These are phyloP conservation scores for Pseudonaja textilis DNA, from an alignment of 2,113 vertebrate species.

Conservation along the genomic window DNA sequence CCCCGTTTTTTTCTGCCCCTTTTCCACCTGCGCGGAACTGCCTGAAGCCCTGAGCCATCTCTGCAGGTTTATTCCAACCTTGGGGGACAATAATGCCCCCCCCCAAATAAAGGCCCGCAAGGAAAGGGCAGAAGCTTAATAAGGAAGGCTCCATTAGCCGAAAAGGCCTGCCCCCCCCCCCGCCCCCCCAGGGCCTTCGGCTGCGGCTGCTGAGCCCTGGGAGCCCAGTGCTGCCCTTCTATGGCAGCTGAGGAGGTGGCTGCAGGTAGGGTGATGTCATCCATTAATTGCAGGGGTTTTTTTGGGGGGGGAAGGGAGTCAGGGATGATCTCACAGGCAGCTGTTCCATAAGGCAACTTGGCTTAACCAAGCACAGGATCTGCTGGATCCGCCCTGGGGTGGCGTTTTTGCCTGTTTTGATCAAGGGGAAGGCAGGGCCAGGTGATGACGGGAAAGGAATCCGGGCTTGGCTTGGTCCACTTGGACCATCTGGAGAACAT, in stretches of 20 bases:
- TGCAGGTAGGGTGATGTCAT: not conserved
- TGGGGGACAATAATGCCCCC: not conserved
- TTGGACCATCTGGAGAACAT: not conserved
- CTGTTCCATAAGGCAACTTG: not conserved
- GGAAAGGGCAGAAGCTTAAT: not conserved
- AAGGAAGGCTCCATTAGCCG: not conserved
- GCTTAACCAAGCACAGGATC: accelerated
- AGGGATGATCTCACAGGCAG: not conserved
- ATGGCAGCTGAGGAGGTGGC: not conserved
- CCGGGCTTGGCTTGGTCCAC: not conserved
- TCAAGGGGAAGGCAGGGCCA: not conserved
- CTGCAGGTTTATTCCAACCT: not conserved
- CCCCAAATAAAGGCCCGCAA: not conserved
- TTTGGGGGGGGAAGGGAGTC: not conserved
- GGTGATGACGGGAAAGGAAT: not conserved
- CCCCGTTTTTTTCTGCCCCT: not conserved
- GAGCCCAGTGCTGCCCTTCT: not conserved
- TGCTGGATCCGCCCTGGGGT: not conserved
- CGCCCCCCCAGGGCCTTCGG: too few species aligned
- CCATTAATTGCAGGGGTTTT: not conserved
- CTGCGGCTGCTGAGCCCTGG: not conserved
- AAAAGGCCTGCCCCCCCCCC: not conserved
- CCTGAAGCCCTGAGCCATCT: not conserved
- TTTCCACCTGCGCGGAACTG: not conserved
- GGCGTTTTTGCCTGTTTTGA: not conserved